phyloP scores from a whole-genome alignment of 2,888 invertebrate genomes.

The Nemoura dubitans region DNA sequence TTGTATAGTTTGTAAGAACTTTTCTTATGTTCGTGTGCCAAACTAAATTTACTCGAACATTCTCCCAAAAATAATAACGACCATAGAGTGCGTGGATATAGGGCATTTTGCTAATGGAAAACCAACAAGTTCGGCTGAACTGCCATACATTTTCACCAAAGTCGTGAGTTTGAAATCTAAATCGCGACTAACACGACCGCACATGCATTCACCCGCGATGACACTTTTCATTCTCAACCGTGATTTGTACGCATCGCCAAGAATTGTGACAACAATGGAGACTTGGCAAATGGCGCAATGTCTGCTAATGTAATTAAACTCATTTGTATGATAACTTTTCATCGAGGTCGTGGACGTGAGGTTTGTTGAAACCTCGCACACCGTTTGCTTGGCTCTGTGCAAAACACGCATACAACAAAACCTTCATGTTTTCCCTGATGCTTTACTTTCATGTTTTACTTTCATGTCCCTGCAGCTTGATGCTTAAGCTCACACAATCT shows the following conservation, averaged over 20 bases:
- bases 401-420: neutral
- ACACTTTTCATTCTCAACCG: neutral
- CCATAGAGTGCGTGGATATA: neutral
- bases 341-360: neutral
- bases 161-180: neutral
- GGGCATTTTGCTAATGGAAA: neutral
- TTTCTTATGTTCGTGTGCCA: neutral
- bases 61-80: neutral
- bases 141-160: neutral
- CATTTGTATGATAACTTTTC: neutral
- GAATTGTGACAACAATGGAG: slow-evolving; percentile 7
- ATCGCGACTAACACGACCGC: neutral
- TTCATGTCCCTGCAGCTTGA: neutral
- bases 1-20: neutral
- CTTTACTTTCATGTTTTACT: neutral
- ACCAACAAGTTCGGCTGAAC: neutral
- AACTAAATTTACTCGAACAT: neutral
- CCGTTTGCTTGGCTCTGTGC: neutral
- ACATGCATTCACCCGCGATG: neutral
- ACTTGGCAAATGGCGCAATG: neutral
- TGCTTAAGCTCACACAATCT: neutral
- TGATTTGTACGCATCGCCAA: neutral
- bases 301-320: slow-evolving; percentile 4
- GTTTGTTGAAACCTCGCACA: neutral
- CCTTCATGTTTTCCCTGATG: neutral